Evolutionary conservation across 2,888 invertebrate genomes (phyloP), one percentile per base, ranked within the genome.

Genomic region (Stenodema calcarata): DNA sequence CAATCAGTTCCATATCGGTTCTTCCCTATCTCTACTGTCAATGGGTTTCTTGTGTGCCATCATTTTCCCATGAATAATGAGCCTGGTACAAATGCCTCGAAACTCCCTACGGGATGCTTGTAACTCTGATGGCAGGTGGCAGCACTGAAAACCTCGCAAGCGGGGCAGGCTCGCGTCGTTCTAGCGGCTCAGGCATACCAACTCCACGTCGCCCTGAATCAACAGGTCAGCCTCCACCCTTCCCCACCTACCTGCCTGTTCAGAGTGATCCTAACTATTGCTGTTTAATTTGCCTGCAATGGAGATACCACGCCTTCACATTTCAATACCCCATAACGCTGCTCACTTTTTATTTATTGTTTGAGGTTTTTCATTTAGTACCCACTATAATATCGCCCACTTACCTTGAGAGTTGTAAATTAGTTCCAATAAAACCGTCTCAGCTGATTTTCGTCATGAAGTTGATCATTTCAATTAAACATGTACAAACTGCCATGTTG

Each of bases 101-200:
- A 62, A 23, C 27, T 23, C 23, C 62, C 62, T 62, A 62, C 23
- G 62, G 18, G 9, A 18, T 62, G 62, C 62, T 78, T 44, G 41
- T 73, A 54, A 30, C n/a, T 82, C 7, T 82, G 82, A 82, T 69
- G 83, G 54, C 84, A 86, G 86, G 86, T 54, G 86, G 86, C 44
- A 88, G 88, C 83, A 88, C 87, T 30, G 88, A 88, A 78, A 88
- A 88, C 47, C 80, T 88, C 1, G 11, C 83, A 14, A 84, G 84
- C 44, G 84, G 73, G 11, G 47, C 84, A 23, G 88, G 87, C 41
- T 78, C 81, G 27, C 54, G 87, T 27, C 82, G 87, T n/a, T 86
- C 86, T 18, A 88, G 88, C 41, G 87, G 87, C 30, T 88, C 88
- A 35, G 78, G 87, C 35, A 88, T 88, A 12, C 87, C 88, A n/a